phyloP scores from a whole-genome alignment of 2,113 vertebrate genomes.

The Odontesthes bonariensis region DNA sequence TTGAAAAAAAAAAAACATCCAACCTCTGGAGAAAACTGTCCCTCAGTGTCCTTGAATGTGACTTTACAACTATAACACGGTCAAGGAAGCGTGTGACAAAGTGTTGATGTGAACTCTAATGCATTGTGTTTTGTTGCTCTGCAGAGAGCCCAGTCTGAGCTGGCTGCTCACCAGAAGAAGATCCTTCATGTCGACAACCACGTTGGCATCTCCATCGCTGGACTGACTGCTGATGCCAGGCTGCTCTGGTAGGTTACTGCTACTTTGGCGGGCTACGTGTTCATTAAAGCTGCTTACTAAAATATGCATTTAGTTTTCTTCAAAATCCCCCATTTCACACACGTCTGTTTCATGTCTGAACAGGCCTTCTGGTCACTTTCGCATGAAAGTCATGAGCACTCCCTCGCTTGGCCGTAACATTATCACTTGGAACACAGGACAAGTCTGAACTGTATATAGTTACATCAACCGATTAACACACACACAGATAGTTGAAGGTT shows the following conservation, averaged over 20 bases:
- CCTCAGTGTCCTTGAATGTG: not conserved
- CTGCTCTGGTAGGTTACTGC: conserved; percentile 89
- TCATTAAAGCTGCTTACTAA: not conserved
- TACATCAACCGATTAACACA: no score
- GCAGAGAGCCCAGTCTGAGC: conserved; percentile 97
- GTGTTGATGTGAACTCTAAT: not conserved
- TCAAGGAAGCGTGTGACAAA: no score
- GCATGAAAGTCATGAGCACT: no score
- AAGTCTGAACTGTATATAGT: not conserved
- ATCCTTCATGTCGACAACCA: conserved; percentile 99
- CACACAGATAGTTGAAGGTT: not conserved
- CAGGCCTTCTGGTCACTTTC: no score
- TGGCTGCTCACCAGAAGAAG: conserved; percentile 99
- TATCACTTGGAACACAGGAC: not conserved
- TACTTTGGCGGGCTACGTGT: not conserved
- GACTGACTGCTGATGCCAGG: conserved; percentile 96
- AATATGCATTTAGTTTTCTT: no score
- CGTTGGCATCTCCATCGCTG: conserved; percentile 97
- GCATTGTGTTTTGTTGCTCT: conserved; percentile 12
- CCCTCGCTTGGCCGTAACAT: not conserved
- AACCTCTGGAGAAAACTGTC: not conserved
- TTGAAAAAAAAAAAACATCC: no score
- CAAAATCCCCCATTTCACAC: not conserved
- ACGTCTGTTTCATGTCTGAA: no score
- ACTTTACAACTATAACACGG: not conserved